Evolutionary conservation across 64 coral and sea anemone species (phyloP).

Genomic region (Acropora yongei): DNA sequence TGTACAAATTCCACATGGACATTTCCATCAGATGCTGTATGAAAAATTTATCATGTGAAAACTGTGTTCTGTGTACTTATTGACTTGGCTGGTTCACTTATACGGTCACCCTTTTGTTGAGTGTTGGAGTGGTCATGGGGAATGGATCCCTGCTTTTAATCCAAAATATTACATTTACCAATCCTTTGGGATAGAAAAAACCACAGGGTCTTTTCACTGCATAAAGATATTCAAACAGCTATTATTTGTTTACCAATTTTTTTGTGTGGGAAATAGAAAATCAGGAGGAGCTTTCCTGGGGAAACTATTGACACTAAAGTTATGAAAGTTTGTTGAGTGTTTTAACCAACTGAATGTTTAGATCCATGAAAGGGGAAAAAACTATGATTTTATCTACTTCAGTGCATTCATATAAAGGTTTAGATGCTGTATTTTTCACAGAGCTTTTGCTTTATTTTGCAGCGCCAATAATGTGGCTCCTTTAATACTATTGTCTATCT

Average conservation of each 20-base stretch:
- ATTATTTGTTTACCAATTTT: not conserved
- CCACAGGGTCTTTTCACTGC: no score
- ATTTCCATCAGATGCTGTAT: not conserved
- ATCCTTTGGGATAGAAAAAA: no score
- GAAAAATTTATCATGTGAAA: no score
- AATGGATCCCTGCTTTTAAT: not conserved
- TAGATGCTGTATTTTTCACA: no score
- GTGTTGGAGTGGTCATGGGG: not conserved
- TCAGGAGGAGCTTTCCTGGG: not conserved
- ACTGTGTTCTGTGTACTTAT: no score
- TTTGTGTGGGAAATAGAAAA: conserved; percentile 45
- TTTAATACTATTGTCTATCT: no score
- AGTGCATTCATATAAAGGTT: no score
- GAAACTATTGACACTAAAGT: not conserved
- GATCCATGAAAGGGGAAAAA: not conserved
- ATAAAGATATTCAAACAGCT: no score
- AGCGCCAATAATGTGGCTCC: no score
- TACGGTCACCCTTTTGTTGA: not conserved
- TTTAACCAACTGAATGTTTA: conserved; percentile 30
- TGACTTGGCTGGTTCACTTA: no score
- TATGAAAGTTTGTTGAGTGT: not conserved
- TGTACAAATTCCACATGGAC: not conserved
- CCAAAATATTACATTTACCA: not conserved
- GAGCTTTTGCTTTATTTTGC: no score
- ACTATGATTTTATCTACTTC: not conserved